Conservation (phyloP, 2,888 invertebrate species). For the Colletes collaris region DNA sequence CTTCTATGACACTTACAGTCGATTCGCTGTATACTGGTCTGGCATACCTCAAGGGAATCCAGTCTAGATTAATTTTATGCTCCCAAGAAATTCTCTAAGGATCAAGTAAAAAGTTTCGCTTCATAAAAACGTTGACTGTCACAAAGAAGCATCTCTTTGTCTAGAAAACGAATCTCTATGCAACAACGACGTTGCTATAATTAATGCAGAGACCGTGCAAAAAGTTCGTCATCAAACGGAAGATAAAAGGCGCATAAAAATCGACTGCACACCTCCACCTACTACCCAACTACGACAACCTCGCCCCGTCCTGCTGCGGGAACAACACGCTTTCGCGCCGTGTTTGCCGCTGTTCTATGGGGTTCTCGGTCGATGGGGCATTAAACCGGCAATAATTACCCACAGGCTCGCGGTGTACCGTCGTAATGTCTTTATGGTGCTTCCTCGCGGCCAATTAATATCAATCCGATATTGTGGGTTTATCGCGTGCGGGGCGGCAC, state of each 20-base stretch:
- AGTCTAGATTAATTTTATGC: no score
- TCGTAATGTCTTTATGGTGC: constrained; percentile 68
- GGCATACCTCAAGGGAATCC: no score
- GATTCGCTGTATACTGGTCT: no score
- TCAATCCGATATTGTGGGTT: constrained; percentile 71
- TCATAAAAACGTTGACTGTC: background rate
- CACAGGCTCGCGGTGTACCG: constrained; percentile 60
- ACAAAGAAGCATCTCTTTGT: background rate
- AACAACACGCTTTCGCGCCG: constrained; percentile 43
- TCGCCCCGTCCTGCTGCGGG: constrained; percentile 3
- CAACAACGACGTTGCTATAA: background rate
- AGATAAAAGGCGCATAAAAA: constrained; percentile 60
- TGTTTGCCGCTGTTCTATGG: constrained; percentile 51
- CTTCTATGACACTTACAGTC: no score
- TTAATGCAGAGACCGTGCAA: constrained; percentile 11
- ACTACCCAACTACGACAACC: background rate
- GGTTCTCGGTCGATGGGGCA: constrained; percentile 67
- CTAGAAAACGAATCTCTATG: background rate
- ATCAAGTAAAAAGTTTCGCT: no score
- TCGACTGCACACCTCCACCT: constrained; percentile 40
- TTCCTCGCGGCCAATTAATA: constrained; percentile 74
- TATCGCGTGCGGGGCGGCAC: constrained; percentile 57
- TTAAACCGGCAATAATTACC: constrained; percentile 70
- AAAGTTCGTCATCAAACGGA: constrained; percentile 3
- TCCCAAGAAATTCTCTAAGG: no score